Evolutionary conservation across 2,797 vertebrate genomes (phyloP), one percentile per base, ranked within the genome.

Genomic region (Sebastes cheni): DNA sequence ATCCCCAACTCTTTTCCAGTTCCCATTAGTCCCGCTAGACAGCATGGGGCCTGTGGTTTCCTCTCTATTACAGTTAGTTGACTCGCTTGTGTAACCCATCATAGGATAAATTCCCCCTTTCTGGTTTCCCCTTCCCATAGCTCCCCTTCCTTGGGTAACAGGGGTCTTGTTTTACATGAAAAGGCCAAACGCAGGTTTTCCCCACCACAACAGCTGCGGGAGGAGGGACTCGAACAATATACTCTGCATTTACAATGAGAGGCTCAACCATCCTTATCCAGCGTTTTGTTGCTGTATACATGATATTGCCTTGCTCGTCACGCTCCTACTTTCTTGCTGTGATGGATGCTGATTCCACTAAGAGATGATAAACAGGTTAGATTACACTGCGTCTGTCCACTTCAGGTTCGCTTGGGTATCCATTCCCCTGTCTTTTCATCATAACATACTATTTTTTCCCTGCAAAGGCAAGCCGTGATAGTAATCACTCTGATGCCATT

Each of bases 1-100:
- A 72, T 59, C 67, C 50, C 22, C 32, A 79, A 81, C 77, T 72
- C 75, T 77, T 89, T 89, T 90, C 90, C 87, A 88, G 79, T 81
- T 88, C 64, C 74, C 82, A 86, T 92, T 88, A 89, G 85, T 72
- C 77, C 32, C 46, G n/a, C 74, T 71, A 95, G 94, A 96, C 93
- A 91, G 83, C 75, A 77, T 83, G 93, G 93, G 92, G 94, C 94
- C 94, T 93, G 93, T 92, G 95, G 94, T 94, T 95, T 93, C 80
- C 85, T 73, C 79, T 81, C 72, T 65, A 36, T 86, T 80, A 73
- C 82, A 83, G 69, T 88, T 77, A 78, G 60, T 54, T 74, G 68
- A 83, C 83, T 85, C 36, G 10, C 68, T 82, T 86, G 75, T 89
- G 79, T 86, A 88, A 89, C 69, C 64, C 58, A 71, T 77, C 77